Conservation (phyloP, 1,140 invertebrate genomes). For the Macrobrachium rosenbergii region DNA sequence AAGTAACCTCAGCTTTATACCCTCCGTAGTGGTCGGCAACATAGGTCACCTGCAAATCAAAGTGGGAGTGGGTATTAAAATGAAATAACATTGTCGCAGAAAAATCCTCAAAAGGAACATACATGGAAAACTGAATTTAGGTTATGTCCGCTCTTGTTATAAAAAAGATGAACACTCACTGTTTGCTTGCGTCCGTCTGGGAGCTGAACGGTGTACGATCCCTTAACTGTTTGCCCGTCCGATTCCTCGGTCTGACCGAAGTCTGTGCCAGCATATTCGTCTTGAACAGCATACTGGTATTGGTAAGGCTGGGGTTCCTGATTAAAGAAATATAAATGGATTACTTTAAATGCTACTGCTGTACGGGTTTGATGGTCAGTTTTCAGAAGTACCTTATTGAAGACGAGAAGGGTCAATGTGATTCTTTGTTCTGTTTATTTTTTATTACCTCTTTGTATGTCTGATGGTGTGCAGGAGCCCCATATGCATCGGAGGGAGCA, state of each 20-base stretch:
- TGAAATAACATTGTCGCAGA: too few species aligned
- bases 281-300: slow-evolving; percentile 65
- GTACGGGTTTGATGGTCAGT: background rate
- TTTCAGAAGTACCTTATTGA: too few species aligned
- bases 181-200: slow-evolving; percentile 67
- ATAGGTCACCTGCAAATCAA: slow-evolving; percentile 64
- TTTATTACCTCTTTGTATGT: slow-evolving; percentile 43
- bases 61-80: too few species aligned
- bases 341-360: background rate
- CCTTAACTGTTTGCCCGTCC: slow-evolving; percentile 66
- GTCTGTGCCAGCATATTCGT: slow-evolving; percentile 66
- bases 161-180: slow-evolving; percentile 36
- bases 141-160: background rate
- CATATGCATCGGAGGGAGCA: slow-evolving; percentile 44
- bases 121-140: too few species aligned
- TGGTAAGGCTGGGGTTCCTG: slow-evolving; percentile 60
- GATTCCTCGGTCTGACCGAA: slow-evolving; percentile 66
- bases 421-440: background rate
- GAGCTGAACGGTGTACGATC: slow-evolving; percentile 66
- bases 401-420: too few species aligned
- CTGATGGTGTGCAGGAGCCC: slow-evolving; percentile 3
- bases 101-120: too few species aligned
- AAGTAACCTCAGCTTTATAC: slow-evolving; percentile 67
- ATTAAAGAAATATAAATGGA: background rate
- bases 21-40: slow-evolving; percentile 67